Evolutionary conservation across 2,797 vertebrate species (phyloP).

Genomic region (Thamnophis elegans): DNA sequence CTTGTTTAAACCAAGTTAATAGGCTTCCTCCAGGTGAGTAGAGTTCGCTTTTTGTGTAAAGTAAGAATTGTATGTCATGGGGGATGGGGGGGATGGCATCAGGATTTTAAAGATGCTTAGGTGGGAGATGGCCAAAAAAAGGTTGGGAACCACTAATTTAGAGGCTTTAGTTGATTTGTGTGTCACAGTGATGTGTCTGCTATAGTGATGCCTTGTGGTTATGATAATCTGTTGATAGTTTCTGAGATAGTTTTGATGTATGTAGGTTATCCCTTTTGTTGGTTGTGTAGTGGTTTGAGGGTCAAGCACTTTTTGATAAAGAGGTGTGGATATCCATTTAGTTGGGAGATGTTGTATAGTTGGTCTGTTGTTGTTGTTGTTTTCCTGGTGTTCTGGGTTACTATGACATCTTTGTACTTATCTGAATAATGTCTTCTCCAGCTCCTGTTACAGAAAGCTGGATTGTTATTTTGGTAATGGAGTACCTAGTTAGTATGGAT

Average conservation of each 20-base stretch:
- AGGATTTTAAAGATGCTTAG: too few relatives aligned
- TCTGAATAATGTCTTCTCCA: background rate
- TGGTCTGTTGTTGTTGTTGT: too few relatives aligned
- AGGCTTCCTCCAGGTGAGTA: too few relatives aligned
- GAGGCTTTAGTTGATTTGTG: background rate
- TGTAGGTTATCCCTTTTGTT: background rate
- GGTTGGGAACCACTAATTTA: background rate
- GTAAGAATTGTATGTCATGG: too few relatives aligned
- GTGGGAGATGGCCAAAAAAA: too few relatives aligned
- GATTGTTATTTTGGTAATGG: background rate
- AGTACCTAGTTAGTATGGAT: background rate
- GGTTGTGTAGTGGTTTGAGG: background rate
- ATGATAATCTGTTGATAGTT: background rate
- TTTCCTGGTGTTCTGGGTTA: background rate
- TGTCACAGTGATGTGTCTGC: background rate
- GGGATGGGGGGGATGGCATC: too few relatives aligned
- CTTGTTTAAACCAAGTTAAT: too few relatives aligned
- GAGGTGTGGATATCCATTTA: too few relatives aligned
- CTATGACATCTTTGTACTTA: background rate
- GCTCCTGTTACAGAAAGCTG: background rate
- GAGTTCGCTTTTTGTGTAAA: too few relatives aligned
- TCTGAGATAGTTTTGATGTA: background rate
- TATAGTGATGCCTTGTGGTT: background rate
- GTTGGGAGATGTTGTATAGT: too few relatives aligned
- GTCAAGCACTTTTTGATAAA: background rate